Evolutionary conservation across 2,113 vertebrate species (phyloP).

Genomic region (Anolis sagrei): DNA sequence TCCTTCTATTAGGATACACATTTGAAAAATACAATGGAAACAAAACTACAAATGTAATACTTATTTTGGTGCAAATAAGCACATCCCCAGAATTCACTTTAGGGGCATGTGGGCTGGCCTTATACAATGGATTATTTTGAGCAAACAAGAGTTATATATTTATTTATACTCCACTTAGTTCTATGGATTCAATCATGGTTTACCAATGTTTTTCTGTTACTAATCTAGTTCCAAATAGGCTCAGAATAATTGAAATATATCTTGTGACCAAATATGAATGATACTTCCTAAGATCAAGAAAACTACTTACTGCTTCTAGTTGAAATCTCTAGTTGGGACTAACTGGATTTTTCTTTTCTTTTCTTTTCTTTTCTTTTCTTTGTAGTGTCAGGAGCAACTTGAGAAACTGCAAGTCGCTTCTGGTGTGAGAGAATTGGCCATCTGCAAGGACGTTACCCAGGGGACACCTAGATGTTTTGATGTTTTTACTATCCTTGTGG

Average conservation of each 20-base stretch:
- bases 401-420: no score
- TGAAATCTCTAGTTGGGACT: conserved; percentile 35
- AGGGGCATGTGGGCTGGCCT: neutral
- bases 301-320: neutral
- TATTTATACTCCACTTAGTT: neutral
- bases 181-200: neutral
- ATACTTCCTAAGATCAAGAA: neutral
- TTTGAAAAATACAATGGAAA: neutral
- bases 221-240: neutral
- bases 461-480: no score
- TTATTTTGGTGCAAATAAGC: neutral
- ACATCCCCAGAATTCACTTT: neutral
- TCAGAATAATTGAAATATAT: neutral
- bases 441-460: no score
- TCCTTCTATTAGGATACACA: neutral
- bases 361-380: no score
- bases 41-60: conserved; percentile 10
- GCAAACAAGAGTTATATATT: neutral
- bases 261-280: conserved; percentile 3
- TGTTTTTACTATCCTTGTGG: no score
- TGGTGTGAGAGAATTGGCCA: no score
- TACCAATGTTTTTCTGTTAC: neutral
- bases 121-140: conserved; percentile 1
- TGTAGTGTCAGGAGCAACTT: no score
- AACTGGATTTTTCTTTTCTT: no score